phyloP scores from a whole-genome alignment of 2,888 invertebrate genomes.

The Bellardia bayeri region DNA sequence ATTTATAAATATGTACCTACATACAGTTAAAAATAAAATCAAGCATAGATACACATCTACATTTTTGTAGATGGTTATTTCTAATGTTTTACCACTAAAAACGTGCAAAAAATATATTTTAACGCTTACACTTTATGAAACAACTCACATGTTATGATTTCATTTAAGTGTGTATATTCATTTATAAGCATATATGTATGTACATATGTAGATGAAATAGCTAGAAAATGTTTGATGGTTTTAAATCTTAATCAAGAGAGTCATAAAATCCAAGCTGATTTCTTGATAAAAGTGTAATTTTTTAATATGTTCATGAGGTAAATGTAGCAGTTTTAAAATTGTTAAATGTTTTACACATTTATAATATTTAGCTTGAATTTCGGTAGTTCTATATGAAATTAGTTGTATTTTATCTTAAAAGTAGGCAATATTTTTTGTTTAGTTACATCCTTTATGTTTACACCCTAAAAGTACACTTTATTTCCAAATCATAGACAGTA shows the following conservation, averaged over 20 bases:
- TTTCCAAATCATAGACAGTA: too few relatives aligned
- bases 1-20: conserved; percentile 27
- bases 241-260: conserved; percentile 14
- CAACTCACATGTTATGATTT: conserved; percentile 7
- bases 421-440: too few relatives aligned
- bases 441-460: too few relatives aligned
- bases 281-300: not conserved
- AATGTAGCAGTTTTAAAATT: not conserved
- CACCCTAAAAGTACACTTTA: too few relatives aligned
- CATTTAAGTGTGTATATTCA: not conserved
- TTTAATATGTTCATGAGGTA: not conserved
- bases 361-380: too few relatives aligned
- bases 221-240: not conserved
- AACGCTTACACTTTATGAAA: not conserved
- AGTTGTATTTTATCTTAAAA: too few relatives aligned
- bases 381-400: too few relatives aligned
- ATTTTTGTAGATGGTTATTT: conserved; percentile 18
- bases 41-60: conserved; percentile 20
- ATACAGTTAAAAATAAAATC: conserved; percentile 25
- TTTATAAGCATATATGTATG: not conserved
- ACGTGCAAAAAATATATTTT: conserved; percentile 36
- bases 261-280: not conserved
- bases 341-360: not conserved
- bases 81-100: conserved; percentile 37
- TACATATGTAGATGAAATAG: not conserved